Evolutionary conservation across 2,113 vertebrate species (phyloP).

Genomic region (Mionectes macconnelli): DNA sequence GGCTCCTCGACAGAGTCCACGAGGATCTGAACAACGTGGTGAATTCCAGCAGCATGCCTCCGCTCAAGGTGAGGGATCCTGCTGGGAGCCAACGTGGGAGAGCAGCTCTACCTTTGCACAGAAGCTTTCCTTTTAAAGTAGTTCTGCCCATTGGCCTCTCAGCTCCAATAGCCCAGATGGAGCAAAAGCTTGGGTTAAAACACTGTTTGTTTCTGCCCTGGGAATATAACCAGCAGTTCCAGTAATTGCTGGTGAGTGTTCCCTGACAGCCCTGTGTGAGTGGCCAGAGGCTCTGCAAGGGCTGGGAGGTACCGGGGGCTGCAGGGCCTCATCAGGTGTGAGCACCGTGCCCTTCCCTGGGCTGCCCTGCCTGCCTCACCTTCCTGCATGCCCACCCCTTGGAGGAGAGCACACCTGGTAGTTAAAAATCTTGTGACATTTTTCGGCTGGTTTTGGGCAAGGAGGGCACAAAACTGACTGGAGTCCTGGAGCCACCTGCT

Average conservation of each 20-base stretch:
- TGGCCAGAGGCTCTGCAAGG: neutral
- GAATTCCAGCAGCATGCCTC: conserved; percentile 77
- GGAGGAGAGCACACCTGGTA: neutral
- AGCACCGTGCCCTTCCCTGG: neutral
- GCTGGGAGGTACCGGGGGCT: neutral
- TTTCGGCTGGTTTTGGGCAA: neutral
- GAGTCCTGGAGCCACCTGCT: neutral
- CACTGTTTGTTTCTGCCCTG: neutral
- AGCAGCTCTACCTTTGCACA: neutral
- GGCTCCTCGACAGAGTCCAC: conserved; percentile 95
- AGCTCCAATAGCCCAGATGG: neutral
- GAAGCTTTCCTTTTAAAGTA: neutral
- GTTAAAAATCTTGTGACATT: neutral
- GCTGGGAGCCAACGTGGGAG: accelerated
- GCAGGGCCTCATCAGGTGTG: accelerated
- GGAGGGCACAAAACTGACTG: neutral
- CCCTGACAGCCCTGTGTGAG: neutral
- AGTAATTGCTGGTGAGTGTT: neutral
- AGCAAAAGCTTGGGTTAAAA: neutral
- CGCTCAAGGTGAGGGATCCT: conserved; percentile 79
- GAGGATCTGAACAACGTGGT: conserved; percentile 89
- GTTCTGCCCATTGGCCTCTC: neutral
- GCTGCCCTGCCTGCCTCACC: accelerated
- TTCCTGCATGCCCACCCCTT: neutral
- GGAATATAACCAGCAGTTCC: neutral